A percentile compares a stretch with the other conserved stretches of the same genome.
These are phyloP conservation scores for Serripes groenlandicus DNA, from an alignment of 2,888 invertebrate species.

Conservation along the genomic window DNA sequence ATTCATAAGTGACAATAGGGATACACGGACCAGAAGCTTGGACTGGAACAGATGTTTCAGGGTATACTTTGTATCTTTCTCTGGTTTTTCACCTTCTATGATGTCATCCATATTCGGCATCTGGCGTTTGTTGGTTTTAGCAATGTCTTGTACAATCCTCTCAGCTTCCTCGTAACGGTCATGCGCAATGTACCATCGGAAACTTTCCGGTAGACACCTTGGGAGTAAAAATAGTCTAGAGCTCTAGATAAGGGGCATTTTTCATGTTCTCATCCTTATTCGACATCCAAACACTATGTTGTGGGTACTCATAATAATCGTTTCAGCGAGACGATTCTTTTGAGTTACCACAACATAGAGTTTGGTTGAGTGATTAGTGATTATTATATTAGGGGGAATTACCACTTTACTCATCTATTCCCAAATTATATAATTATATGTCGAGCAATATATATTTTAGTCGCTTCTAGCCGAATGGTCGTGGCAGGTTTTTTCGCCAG, in stretches of 20 bases:
- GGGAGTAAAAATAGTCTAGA: no score
- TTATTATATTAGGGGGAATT: no score
- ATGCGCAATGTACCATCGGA: constrained; percentile 54
- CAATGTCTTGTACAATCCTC: constrained; percentile 31
- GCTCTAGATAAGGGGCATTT: neutral
- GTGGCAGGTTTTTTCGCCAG: no score
- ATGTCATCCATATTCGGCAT: neutral
- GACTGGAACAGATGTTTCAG: constrained; percentile 39
- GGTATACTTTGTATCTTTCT: constrained; percentile 29
- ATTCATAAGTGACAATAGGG: constrained; percentile 28
- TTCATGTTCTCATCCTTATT: no score
- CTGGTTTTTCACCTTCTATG: constrained; percentile 4
- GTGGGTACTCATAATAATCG: neutral
- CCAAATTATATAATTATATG: no score
- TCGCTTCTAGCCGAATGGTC: no score
- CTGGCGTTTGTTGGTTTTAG: constrained; percentile 31
- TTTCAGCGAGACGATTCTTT: neutral
- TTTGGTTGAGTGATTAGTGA: no score
- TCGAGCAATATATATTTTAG: no score
- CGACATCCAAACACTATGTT: no score
- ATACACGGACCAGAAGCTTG: constrained; percentile 20
- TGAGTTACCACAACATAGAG: neutral
- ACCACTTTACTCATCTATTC: no score
- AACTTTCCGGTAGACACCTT: constrained; percentile 50
- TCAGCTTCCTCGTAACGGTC: constrained; percentile 37